A percentile compares a stretch with the other conserved stretches of the same genome.
Evolutionary conservation across 2,113 vertebrate genomes (phyloP).

Genomic region (Protomyctophum bolini): DNA sequence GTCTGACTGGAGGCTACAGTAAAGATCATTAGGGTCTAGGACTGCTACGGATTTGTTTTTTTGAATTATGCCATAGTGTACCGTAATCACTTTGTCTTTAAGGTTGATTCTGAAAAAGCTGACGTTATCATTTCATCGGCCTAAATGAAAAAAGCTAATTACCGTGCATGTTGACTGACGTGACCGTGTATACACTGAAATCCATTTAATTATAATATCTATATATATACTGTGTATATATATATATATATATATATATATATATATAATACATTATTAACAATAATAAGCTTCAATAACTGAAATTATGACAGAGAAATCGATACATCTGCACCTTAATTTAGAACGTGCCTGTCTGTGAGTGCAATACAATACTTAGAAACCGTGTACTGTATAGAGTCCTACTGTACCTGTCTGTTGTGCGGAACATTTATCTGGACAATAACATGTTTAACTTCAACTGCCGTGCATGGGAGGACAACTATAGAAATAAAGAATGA

Average conservation of each 20-base stretch:
- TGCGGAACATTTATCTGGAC: not conserved
- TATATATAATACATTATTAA: slow-evolving; percentile 23
- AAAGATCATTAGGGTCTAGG: slow-evolving; percentile 33
- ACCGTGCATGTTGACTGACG: slow-evolving; percentile 13
- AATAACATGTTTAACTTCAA: not conserved
- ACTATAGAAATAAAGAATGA: slow-evolving; percentile 46
- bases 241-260: no score
- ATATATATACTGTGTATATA: no score
- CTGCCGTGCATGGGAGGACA: slow-evolving; percentile 45
- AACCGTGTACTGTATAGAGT: not conserved
- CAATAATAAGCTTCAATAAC: slow-evolving; percentile 26
- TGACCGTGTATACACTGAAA: slow-evolving; percentile 8
- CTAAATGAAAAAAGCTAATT: slow-evolving; percentile 38
- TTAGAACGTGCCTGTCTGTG: slow-evolving; percentile 8
- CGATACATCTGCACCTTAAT: slow-evolving; percentile 32
- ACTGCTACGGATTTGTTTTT: slow-evolving; percentile 40
- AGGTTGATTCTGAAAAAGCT: slow-evolving; percentile 31
- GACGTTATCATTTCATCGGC: slow-evolving; percentile 20
- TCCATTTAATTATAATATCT: slow-evolving; percentile 33
- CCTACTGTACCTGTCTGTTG: not conserved
- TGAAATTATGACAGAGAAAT: slow-evolving; percentile 26
- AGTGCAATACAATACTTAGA: no score
- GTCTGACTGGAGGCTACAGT: slow-evolving; percentile 19
- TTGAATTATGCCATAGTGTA: slow-evolving; percentile 34
- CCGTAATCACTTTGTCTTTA: slow-evolving; percentile 33